Base-by-base conservation (phyloP, 2,113 vertebrate species). In the Callipepla californica region DNA sequence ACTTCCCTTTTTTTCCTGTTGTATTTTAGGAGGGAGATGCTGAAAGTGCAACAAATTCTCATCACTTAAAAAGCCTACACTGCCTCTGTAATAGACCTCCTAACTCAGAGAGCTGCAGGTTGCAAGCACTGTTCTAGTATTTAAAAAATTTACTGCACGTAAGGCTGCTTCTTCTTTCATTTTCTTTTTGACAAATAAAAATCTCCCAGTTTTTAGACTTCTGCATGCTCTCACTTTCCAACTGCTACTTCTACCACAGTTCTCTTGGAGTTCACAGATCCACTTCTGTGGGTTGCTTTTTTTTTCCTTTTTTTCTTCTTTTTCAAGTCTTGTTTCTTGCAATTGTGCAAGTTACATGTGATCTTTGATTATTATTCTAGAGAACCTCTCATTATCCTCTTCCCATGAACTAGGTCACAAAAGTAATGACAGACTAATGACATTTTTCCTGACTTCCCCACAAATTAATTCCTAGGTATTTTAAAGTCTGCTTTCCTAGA, bases 131-230 rank as follows among this genome's bases (percentile, higher is more conserved):
- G 63, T 11, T 74, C 83, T 38, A 75, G 57, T 57, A 59, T 74
- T 83, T 51, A 50, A 28, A 51, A 80, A 78, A 58, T 51, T 9
- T 19, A 38, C 62, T 50, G 4, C 38, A n/a, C 48, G 83, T 67
- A 45, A 7, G 16, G 50, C 32, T 87, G 36, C 51, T 88, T 66
- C 82, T 83, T 8, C 76, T 96, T 96, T 94, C 88, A 93, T 94
- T 96, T 96, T 96, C 93, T 30, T 94, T 93, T 85, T 92, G 93
- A 95, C 73, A 91, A 93, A 91, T 42, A 23, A 28, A 57, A 74
- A 75, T 85, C 53, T 85, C 63, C 79, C n/a, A 69, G 8, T 59
- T 83, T 82, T 78, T 82, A 78, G 51, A 48, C 50, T 73, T 80
- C 3, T 62, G 30, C 1, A 16, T 80, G 19, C 65, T 90, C 94